Conservation (phyloP, 2,797 vertebrate species). For the Atherinosoma microstoma region DNA sequence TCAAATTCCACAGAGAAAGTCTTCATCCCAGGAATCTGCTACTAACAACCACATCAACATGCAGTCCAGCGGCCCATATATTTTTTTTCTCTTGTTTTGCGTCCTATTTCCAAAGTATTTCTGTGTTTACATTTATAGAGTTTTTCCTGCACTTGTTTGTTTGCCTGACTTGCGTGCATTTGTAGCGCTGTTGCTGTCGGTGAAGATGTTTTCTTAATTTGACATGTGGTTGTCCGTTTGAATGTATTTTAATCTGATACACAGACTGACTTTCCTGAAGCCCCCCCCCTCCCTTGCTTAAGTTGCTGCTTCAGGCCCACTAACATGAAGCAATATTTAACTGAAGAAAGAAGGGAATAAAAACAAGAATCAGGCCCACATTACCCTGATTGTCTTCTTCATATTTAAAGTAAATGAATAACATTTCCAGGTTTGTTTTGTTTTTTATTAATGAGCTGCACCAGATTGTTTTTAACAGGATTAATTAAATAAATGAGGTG, state of each 20-base stretch:
- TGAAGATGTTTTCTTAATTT: background rate
- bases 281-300: background rate
- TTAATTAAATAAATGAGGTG: background rate
- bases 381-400: background rate
- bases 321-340: background rate
- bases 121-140: background rate
- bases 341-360: background rate
- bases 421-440: background rate
- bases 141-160: background rate
- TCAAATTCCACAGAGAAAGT: too few species aligned
- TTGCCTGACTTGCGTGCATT: background rate
- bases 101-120: background rate
- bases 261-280: slow-evolving; percentile 1
- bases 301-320: background rate
- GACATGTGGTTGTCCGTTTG: background rate
- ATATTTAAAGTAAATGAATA: background rate
- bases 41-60: background rate
- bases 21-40: background rate
- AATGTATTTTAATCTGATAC: background rate
- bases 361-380: background rate
- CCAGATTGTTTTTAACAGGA: background rate
- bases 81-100: background rate
- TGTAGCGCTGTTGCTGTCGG: background rate
- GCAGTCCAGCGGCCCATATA: too few species aligned
- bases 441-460: background rate